phyloP scores from a whole-genome alignment of 2,888 invertebrate genomes.

The Lagria hirta region DNA sequence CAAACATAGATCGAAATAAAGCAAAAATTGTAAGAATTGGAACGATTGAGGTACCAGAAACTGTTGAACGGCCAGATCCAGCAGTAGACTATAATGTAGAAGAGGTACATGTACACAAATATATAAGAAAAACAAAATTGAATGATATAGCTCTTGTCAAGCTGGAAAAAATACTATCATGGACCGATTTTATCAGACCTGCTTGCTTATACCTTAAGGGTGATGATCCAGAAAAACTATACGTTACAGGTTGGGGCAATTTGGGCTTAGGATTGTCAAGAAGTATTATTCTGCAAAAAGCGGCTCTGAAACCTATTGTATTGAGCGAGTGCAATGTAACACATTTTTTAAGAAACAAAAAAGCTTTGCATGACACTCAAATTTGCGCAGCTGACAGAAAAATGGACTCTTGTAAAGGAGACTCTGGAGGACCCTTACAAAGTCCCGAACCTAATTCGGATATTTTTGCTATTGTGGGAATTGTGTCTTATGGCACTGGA shows the following conservation, averaged over 20 bases:
- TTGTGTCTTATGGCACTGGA: not conserved
- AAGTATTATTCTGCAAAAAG: conserved; percentile 2
- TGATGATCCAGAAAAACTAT: not conserved
- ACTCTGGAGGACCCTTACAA: conserved; percentile 8
- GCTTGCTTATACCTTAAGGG: conserved; percentile 3
- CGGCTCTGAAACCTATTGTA: not conserved
- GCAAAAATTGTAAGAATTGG: conserved; percentile 2
- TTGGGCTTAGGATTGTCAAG: conserved; percentile 1
- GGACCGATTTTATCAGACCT: not conserved
- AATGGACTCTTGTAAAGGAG: too few relatives aligned
- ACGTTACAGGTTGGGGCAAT: conserved; percentile 3
- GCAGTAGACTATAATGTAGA: not conserved
- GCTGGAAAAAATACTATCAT: not conserved
- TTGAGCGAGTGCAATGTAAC: too few relatives aligned
- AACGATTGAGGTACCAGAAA: not conserved
- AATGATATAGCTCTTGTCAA: conserved; percentile 4
- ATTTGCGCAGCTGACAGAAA: too few relatives aligned
- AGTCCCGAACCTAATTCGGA: too few relatives aligned
- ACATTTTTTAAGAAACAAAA: too few relatives aligned
- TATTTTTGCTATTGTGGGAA: not conserved
- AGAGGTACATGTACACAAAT: not conserved
- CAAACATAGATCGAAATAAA: conserved; percentile 19
- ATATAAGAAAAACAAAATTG: not conserved
- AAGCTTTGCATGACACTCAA: too few relatives aligned
- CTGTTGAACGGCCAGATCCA: not conserved